Evolutionary conservation across 1,140 invertebrate genomes (phyloP).

Genomic region (Ditylenchus dipsaci): DNA sequence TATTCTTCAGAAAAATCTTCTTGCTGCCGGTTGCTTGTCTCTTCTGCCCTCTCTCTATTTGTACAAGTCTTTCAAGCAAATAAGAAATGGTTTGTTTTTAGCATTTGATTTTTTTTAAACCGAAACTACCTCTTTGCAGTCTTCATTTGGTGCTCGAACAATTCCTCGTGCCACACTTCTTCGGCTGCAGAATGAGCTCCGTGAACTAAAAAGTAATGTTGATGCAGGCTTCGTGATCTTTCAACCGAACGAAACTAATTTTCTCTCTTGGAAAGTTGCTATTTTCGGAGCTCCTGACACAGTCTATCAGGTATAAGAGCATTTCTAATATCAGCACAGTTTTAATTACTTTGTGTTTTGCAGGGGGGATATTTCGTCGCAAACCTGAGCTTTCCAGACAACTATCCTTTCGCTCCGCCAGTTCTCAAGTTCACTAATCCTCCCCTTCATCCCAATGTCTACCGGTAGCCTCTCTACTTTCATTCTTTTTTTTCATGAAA

Average conservation of each 20-base stretch:
- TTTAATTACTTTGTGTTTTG: constrained; percentile 2
- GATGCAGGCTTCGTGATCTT: neutral
- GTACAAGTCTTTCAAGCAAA: too few species aligned
- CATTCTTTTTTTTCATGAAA: too few species aligned
- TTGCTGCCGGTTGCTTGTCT: too few species aligned
- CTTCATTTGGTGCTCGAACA: too few species aligned
- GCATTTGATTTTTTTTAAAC: too few species aligned
- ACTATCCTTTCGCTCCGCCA: constrained; percentile 85
- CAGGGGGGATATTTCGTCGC: constrained; percentile 98
- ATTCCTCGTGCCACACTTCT: neutral
- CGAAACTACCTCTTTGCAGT: too few species aligned
- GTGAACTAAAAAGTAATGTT: neutral
- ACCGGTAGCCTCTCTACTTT: constrained; percentile 70
- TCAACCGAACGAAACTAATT: constrained; percentile 83
- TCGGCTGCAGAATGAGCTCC: neutral
- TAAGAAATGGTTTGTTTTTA: too few species aligned
- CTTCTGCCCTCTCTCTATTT: too few species aligned
- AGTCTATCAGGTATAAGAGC: constrained; percentile 69
- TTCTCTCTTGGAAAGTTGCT: constrained; percentile 98
- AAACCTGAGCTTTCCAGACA: constrained; percentile 40
- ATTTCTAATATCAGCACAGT: too few species aligned
- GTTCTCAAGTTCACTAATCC: constrained; percentile 93
- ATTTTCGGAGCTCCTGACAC: constrained; percentile 98
- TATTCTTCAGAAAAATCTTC: too few species aligned
- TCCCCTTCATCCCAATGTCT: constrained; percentile 99